These are phyloP conservation scores for Sparus aurata DNA, from an alignment of 2,797 vertebrate species.

Conservation along the genomic window DNA sequence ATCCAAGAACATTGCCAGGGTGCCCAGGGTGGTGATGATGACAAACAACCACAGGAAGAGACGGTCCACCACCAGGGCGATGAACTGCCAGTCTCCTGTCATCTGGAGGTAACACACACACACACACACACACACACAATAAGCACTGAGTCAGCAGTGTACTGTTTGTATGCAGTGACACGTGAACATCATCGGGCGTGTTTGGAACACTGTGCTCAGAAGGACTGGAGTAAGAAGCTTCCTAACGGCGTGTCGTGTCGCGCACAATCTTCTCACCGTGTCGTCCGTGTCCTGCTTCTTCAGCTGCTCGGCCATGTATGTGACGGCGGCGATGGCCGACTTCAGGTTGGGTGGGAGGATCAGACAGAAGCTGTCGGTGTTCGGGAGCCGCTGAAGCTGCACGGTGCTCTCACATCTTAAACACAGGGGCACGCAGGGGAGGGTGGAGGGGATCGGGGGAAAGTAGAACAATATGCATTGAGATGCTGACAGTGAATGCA, in stretches of 20 bases:
- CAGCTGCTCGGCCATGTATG: slow-evolving; percentile 87
- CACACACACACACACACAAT: slow-evolving; percentile 43
- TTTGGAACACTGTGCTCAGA: slow-evolving; percentile 43
- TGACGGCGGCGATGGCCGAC: slow-evolving; percentile 86
- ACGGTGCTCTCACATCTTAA: slow-evolving; percentile 80
- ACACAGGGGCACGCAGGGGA: slow-evolving; percentile 19
- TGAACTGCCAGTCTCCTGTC: slow-evolving; percentile 88
- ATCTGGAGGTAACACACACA: slow-evolving; percentile 74
- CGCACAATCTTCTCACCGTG: slow-evolving; percentile 73
- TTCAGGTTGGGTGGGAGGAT: slow-evolving; percentile 89
- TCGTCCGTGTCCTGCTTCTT: slow-evolving; percentile 87
- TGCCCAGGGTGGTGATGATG: slow-evolving; percentile 87
- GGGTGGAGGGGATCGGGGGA: background rate
- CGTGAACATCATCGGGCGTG: slow-evolving; percentile 43
- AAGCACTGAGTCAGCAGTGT: slow-evolving; percentile 54
- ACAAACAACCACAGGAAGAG: slow-evolving; percentile 89
- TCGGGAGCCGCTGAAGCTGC: slow-evolving; percentile 81
- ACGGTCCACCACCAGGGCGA: slow-evolving; percentile 87
- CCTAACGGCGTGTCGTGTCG: slow-evolving; percentile 10
- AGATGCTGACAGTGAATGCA: background rate
- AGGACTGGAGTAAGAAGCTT: slow-evolving; percentile 28
- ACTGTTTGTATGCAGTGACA: slow-evolving; percentile 43
- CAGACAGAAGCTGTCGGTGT: slow-evolving; percentile 85
- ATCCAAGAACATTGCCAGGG: slow-evolving; percentile 87
- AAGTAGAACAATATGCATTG: background rate